Evolutionary conservation across 2,113 vertebrate genomes (phyloP), one percentile per base, ranked within the genome.

Genomic region (Trinectes maculatus): DNA sequence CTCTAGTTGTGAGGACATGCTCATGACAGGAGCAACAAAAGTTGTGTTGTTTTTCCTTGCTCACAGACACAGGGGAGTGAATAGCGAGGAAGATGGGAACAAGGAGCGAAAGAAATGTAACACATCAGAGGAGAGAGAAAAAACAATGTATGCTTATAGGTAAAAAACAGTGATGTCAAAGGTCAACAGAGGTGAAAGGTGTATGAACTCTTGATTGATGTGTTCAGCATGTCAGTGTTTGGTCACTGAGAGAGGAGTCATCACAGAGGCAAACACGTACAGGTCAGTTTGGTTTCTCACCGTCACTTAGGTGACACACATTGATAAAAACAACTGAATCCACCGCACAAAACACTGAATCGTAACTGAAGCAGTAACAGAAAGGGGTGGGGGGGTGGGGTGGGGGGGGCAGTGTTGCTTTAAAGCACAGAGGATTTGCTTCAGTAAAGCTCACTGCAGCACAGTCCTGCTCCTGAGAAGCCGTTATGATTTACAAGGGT

Each of bases 401-500:
- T 73, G 63, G 58, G 64, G 26, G 25, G 74, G 39, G 49, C 9
- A 21, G 18, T 10, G 40, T 18, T 7, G 18, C 18, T 43, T 21
- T 43, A 18, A 43, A 72, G 40, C 40, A 57, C 49, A 16, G 55
- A 21, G 58, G 59, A 71, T 52, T 44, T 55, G 67, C 28, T 61
- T 80, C 48, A 68, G 49, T 52, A 16, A 55, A 48, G 43, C 46
- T 49, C 33, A 29, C 49, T 74, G 71, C 61, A 65, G 26, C 47
- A 57, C 61, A 56, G 48, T 54, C 49, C 25, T 55, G 63, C 66
- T 74, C 62, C 68, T 16, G 56, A 52, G 77, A 67, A 76, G 58
- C 47, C 72, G 58, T 77, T 65, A 68, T 61, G 67, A 68, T 33
- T 49, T 79, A 70, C 77, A 72, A 55, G 60, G 46, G 51, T 71